Conservation (phyloP, 2,888 invertebrate genomes). For the Panopea generosa region DNA sequence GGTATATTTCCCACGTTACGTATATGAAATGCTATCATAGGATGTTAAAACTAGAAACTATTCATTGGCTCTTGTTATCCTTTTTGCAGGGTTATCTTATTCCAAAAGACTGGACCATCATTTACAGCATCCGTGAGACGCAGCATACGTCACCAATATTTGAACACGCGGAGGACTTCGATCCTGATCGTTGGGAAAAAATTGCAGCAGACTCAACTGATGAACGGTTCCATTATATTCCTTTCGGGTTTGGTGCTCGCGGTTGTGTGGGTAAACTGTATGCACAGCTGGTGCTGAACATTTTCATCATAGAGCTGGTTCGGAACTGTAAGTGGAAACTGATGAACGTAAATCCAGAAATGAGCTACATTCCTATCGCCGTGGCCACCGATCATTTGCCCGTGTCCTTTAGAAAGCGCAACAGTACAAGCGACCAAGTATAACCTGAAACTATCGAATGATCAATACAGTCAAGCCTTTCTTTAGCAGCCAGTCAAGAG, state of each 20-base stretch:
- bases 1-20: too few species aligned
- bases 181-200: conserved; percentile 61
- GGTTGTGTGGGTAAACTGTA: conserved; percentile 59
- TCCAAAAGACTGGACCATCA: conserved; percentile 62
- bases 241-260: conserved; percentile 59
- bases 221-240: conserved; percentile 47
- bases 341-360: conserved; percentile 43
- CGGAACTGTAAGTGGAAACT: conserved; percentile 58
- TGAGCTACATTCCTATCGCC: conserved; percentile 60
- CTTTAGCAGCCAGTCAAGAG: too few species aligned
- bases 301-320: conserved; percentile 61
- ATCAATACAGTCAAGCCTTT: too few species aligned
- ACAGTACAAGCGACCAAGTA: background rate
- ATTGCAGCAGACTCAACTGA: background rate
- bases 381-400: conserved; percentile 59
- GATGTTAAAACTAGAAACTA: too few species aligned
- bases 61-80: too few species aligned
- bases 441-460: too few species aligned
- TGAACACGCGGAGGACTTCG: conserved; percentile 39
- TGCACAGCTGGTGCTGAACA: conserved; percentile 48
- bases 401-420: background rate
- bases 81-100: conserved; percentile 63
- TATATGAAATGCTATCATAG: too few species aligned
- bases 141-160: conserved; percentile 55
- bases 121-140: conserved; percentile 64